phyloP scores from a whole-genome alignment of 2,888 invertebrate species.

The Meloe dianella region DNA sequence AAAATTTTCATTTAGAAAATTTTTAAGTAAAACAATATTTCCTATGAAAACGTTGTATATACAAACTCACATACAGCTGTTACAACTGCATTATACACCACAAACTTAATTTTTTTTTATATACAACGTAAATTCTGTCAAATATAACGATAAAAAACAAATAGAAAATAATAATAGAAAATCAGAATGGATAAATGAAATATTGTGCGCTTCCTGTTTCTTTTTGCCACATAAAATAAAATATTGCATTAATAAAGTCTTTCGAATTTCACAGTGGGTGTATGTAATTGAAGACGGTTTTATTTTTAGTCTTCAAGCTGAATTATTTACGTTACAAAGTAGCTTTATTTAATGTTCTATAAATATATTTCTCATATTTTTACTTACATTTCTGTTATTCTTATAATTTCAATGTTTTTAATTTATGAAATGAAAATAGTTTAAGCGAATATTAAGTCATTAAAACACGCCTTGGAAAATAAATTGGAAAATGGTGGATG shows the following conservation, averaged over 20 bases:
- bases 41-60: background rate
- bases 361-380: background rate
- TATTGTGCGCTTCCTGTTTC: background rate
- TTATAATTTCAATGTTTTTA: background rate
- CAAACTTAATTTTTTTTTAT: background rate
- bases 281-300: constrained; percentile 14
- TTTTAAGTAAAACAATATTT: background rate
- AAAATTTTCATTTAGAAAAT: no score
- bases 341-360: background rate
- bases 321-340: constrained; percentile 13
- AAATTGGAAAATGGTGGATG: background rate
- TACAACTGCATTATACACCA: background rate
- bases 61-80: background rate
- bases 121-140: constrained; percentile 2
- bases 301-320: background rate
- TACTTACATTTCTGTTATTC: background rate
- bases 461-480: no score
- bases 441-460: no score
- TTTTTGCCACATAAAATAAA: background rate
- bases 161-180: background rate
- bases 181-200: background rate
- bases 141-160: background rate
- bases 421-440: no score
- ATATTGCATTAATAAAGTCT: constrained; percentile 3
- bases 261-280: background rate